A percentile compares a stretch with the other conserved stretches of the same genome.
phyloP scores from a whole-genome alignment of 2,888 invertebrate species.

The Pheosia tremula region DNA sequence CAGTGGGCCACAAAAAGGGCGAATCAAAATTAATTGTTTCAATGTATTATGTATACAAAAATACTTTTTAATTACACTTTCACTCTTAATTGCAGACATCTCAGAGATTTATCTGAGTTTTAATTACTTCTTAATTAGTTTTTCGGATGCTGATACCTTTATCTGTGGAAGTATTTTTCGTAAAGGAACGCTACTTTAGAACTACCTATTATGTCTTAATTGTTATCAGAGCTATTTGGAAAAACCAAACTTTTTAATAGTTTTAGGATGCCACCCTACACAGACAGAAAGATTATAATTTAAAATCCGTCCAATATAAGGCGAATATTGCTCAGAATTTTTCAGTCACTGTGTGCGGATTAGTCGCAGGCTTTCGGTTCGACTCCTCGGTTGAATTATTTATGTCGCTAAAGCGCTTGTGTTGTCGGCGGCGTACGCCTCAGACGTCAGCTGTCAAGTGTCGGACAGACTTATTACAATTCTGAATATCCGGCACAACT shows the following conservation, averaged over 20 bases:
- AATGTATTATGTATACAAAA: not conserved
- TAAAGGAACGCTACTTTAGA: not conserved
- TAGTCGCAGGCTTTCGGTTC: not conserved
- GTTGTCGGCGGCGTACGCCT: constrained; percentile 20
- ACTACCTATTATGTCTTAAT: not conserved
- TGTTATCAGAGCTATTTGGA: constrained; percentile 2
- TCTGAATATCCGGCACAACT: not conserved
- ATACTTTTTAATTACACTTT: not conserved
- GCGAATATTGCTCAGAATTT: not conserved
- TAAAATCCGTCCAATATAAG: too few relatives aligned
- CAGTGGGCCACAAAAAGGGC: too few relatives aligned
- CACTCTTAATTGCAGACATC: constrained; percentile 2
- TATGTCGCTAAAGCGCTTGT: constrained; percentile 33
- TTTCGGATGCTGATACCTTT: constrained; percentile 1
- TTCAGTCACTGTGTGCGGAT: not conserved
- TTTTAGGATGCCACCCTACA: not conserved
- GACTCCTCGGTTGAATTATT: constrained; percentile 28
- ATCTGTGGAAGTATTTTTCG: not conserved
- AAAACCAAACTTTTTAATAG: not conserved
- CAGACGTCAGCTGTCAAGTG: constrained; percentile 8
- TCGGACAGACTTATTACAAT: constrained; percentile 4
- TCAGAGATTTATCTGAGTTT: not conserved
- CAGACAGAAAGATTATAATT: too few relatives aligned
- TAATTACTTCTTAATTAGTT: constrained; percentile 4
- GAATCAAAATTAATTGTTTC: too few relatives aligned